A percentile compares a stretch with the other conserved stretches of the same genome.
phyloP scores from a whole-genome alignment of 2,888 invertebrate genomes.

The Drosophila neotestacea region DNA sequence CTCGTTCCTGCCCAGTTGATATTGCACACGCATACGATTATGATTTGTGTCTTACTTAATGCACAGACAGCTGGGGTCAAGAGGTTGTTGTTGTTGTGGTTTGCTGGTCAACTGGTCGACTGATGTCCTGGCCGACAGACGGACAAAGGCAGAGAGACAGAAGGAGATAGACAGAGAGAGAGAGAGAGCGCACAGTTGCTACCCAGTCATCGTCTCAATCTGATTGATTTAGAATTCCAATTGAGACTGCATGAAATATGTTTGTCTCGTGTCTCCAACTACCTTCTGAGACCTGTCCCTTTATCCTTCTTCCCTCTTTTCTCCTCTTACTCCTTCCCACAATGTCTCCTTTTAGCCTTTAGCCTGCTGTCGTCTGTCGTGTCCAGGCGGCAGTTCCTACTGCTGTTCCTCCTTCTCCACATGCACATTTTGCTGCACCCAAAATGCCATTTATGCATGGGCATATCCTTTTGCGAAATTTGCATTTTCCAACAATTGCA shows the following conservation, averaged over 20 bases:
- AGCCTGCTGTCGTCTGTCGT: conserved; percentile 51
- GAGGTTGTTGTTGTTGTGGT: conserved; percentile 30
- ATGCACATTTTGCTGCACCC: conserved; percentile 21
- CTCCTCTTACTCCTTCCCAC: neutral
- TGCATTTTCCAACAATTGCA: conserved; percentile 82
- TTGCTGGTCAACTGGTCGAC: neutral
- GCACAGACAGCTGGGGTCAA: conserved; percentile 70
- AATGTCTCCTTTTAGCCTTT: conserved; percentile 4
- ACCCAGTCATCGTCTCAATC: conserved; percentile 78
- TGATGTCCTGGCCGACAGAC: conserved; percentile 29
- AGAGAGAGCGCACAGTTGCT: conserved; percentile 23
- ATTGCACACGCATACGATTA: conserved; percentile 71
- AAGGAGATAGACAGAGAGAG: no score
- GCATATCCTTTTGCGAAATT: conserved; percentile 81
- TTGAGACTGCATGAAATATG: conserved; percentile 84
- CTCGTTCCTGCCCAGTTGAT: conserved; percentile 28
- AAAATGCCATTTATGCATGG: conserved; percentile 69
- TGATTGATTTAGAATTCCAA: conserved; percentile 85
- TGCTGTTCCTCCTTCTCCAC: conserved; percentile 1
- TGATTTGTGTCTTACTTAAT: conserved; percentile 84
- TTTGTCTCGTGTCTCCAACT: conserved; percentile 70
- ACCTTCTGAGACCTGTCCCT: conserved; percentile 8
- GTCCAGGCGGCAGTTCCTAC: conserved; percentile 21
- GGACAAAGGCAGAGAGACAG: neutral
- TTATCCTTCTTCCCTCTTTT: neutral